These are phyloP conservation scores for Sibirionetta formosa DNA, from an alignment of 2,797 vertebrate species.

Conservation along the genomic window DNA sequence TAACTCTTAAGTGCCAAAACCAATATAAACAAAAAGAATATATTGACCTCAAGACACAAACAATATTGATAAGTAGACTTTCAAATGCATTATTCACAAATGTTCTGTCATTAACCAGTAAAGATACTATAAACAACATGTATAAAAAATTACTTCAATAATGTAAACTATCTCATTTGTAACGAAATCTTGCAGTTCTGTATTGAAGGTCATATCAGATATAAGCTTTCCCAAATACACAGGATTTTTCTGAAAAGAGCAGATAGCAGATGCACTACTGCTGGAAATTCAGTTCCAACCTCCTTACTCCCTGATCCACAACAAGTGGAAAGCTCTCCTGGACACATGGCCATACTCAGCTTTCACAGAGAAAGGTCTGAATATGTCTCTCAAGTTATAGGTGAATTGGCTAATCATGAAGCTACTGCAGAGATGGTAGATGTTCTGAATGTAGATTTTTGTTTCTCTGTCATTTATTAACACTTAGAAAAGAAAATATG, in stretches of 20 bases:
- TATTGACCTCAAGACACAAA: background rate
- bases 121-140: background rate
- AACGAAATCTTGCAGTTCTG: background rate
- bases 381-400: background rate
- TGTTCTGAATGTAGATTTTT: background rate
- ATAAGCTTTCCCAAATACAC: background rate
- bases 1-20: background rate
- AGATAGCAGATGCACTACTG: background rate
- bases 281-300: background rate
- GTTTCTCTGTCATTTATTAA: background rate
- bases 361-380: conserved; percentile 2
- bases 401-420: background rate
- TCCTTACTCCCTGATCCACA: background rate
- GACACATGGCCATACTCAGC: background rate
- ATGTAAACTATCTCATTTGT: background rate
- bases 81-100: background rate
- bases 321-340: background rate
- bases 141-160: background rate
- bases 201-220: accelerated
- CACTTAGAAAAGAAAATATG: background rate
- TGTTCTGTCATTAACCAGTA: background rate
- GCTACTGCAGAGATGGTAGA: background rate
- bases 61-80: background rate
- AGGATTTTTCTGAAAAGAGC: background rate
- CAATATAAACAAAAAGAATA: background rate